These are phyloP conservation scores for Lasioglossum vierecki DNA, from an alignment of 2,888 invertebrate species.

Conservation along the genomic window DNA sequence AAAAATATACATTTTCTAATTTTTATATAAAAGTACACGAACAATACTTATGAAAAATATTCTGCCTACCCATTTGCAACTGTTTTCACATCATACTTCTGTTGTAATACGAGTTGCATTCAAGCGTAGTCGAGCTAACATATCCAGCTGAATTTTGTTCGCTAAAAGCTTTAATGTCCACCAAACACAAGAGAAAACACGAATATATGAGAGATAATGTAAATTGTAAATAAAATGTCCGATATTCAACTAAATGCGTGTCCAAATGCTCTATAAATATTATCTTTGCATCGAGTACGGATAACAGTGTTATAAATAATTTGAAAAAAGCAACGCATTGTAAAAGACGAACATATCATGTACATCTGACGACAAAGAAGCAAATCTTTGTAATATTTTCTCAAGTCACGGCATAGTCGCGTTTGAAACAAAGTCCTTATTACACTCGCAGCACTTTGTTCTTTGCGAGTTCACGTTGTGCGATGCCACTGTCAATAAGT, in stretches of 20 bases:
- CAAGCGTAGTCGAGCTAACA: neutral
- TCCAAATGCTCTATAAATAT: neutral
- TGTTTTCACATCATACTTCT: neutral
- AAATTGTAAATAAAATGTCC: neutral
- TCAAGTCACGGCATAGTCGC: neutral
- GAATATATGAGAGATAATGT: neutral
- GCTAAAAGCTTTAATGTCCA: neutral
- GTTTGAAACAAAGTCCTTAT: neutral
- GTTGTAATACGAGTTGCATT: neutral
- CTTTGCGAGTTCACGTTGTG: neutral
- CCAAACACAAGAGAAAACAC: neutral
- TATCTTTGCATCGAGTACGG: neutral
- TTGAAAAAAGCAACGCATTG: neutral
- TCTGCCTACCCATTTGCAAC: neutral
- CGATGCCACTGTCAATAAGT: neutral
- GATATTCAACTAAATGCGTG: neutral
- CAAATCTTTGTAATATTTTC: neutral
- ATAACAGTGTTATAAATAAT: neutral
- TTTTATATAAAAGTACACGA: neutral
- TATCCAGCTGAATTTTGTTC: neutral
- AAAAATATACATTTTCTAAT: neutral
- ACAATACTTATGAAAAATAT: neutral
- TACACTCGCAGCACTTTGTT: neutral
- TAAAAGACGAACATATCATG: neutral
- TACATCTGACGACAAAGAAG: neutral